Evolutionary conservation across 2,797 vertebrate species (phyloP).

Genomic region (Miichthys miiuy): DNA sequence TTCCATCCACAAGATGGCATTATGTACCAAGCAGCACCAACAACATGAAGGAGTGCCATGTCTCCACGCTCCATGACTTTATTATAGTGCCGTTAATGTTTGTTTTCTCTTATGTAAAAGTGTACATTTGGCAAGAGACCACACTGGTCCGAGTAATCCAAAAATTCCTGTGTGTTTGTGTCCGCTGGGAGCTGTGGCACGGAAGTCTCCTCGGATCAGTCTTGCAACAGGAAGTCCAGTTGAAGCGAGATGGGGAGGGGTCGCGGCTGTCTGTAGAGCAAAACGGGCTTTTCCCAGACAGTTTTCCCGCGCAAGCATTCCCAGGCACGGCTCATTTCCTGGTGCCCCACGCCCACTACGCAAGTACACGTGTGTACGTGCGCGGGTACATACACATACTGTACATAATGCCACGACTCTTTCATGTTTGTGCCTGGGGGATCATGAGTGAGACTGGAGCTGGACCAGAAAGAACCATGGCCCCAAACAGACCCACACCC

Average conservation of each 20-base stretch:
- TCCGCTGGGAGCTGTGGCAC: conserved; percentile 41
- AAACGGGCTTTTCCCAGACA: conserved; percentile 72
- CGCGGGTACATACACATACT: conserved; percentile 22
- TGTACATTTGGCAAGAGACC: conserved; percentile 31
- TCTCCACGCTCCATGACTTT: conserved; percentile 8
- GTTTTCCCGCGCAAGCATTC: conserved; percentile 78
- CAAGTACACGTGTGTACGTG: conserved; percentile 23
- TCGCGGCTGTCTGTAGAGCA: conserved; percentile 53
- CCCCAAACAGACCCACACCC: conserved; percentile 33
- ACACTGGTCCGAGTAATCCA: conserved; percentile 25
- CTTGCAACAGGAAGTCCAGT: conserved; percentile 75
- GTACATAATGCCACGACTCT: conserved; percentile 29
- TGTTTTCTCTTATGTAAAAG: conserved; percentile 49
- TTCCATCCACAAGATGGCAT: conserved; percentile 72
- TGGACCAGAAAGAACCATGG: conserved; percentile 28
- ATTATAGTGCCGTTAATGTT: conserved; percentile 20
- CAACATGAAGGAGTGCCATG: background rate
- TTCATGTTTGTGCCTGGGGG: conserved; percentile 58
- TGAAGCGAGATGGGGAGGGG: conserved; percentile 57
- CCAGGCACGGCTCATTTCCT: conserved; percentile 79
- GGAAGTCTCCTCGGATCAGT: conserved; percentile 56
- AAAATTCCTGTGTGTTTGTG: conserved; percentile 41
- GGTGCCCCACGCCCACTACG: conserved; percentile 58
- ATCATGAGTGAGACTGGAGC: conserved; percentile 20
- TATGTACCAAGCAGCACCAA: conserved; percentile 9